Evolutionary conservation across 2,113 vertebrate genomes (phyloP).

Genomic region (Aphyosemion australe): DNA sequence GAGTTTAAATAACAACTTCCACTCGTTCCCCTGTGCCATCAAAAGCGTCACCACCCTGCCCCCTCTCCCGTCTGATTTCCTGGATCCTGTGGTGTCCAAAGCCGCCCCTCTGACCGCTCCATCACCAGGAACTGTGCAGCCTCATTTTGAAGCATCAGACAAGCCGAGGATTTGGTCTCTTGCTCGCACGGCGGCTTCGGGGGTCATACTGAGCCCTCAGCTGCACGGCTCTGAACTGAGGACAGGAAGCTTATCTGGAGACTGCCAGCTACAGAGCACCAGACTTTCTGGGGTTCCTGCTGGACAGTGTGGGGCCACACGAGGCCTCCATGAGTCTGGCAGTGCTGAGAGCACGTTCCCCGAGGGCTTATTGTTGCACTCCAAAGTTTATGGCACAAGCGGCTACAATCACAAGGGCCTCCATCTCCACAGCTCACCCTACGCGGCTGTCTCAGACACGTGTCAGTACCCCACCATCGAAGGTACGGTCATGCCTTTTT

Average conservation of each 20-base stretch:
- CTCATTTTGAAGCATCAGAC: conserved; percentile 81
- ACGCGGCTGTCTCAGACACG: conserved; percentile 79
- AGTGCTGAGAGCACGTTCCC: conserved; percentile 73
- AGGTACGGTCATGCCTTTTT: conserved; percentile 75
- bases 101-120: conserved; percentile 39
- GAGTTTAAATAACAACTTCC: conserved; percentile 74
- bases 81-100: conserved; percentile 74
- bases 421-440: conserved; percentile 83
- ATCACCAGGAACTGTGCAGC: conserved; percentile 51
- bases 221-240: conserved; percentile 66
- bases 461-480: conserved; percentile 86
- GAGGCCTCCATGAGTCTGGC: conserved; percentile 70
- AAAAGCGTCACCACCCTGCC: conserved; percentile 67
- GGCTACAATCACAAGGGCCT: conserved; percentile 82
- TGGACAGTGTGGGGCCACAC: conserved; percentile 62
- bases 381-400: conserved; percentile 80
- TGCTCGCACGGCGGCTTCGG: conserved; percentile 86
- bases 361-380: conserved; percentile 71
- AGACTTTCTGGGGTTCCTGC: conserved; percentile 57
- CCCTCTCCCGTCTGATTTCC: conserved; percentile 74
- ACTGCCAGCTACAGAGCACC: conserved; percentile 74
- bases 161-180: conserved; percentile 95
- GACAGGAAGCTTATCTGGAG: conserved; percentile 68
- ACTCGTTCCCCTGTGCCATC: conserved; percentile 79
- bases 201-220: conserved; percentile 69